phyloP scores from a whole-genome alignment of 2,797 vertebrate genomes.

The Nannoperca obscura region DNA sequence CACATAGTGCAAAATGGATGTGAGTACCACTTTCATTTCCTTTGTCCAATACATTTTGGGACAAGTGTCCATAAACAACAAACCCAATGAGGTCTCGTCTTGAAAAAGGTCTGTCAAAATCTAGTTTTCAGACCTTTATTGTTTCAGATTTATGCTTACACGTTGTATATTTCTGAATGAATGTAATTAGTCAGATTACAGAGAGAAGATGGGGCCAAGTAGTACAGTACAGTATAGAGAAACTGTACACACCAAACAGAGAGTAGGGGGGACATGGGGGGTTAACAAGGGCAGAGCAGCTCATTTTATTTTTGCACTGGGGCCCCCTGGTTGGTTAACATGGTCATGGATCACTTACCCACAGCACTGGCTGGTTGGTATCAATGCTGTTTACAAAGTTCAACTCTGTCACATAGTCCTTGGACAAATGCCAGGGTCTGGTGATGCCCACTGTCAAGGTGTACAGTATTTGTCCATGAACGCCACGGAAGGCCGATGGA shows the following conservation, averaged over 20 bases:
- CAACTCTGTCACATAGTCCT: conserved; percentile 65
- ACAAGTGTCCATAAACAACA: too few relatives aligned
- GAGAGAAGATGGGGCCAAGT: background rate
- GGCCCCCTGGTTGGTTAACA: background rate
- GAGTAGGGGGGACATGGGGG: too few relatives aligned
- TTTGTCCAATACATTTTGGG: background rate
- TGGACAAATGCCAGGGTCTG: conserved; percentile 72
- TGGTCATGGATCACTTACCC: conserved; percentile 49
- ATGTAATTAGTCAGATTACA: background rate
- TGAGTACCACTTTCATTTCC: background rate
- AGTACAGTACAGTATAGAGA: background rate
- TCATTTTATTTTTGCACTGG: background rate
- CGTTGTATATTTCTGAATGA: background rate
- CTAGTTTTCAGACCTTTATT: background rate
- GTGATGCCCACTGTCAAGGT: conserved; percentile 53
- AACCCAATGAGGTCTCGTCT: background rate
- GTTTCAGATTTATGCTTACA: background rate
- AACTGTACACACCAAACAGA: background rate
- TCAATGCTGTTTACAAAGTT: conserved; percentile 53
- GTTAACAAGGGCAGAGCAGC: background rate
- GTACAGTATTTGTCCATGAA: conserved; percentile 50
- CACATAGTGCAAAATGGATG: background rate
- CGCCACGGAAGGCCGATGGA: conserved; percentile 59
- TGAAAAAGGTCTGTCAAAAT: background rate
- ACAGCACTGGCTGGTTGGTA: conserved; percentile 53